Percentiles rank a stretch among this genome's conserved stretches.
phyloP scores from a whole-genome alignment of 2,113 vertebrate genomes.

The Cinclus mexicanus region DNA sequence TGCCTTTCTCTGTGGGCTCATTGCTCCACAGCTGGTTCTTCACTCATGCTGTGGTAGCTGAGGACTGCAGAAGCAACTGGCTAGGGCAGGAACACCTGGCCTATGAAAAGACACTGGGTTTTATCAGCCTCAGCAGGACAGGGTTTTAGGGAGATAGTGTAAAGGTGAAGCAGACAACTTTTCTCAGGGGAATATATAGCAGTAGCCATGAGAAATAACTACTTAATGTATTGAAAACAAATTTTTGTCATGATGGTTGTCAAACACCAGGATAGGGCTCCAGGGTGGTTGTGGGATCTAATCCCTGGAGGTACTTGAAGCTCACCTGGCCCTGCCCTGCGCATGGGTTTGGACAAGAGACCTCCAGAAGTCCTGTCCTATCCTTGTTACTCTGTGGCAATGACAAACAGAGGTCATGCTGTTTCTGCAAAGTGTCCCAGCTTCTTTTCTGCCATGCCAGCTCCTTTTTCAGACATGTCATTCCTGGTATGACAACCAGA shows the following conservation, averaged over 20 bases:
- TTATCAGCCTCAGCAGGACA: background rate
- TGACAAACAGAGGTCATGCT: background rate
- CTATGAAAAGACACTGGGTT: background rate
- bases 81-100: background rate
- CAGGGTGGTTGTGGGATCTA: background rate
- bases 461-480: background rate
- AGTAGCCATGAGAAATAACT: background rate
- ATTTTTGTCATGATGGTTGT: fast-evolving
- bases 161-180: background rate
- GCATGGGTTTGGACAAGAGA: background rate
- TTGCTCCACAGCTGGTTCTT: background rate
- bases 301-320: background rate
- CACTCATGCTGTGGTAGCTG: fast-evolving
- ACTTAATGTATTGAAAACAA: background rate
- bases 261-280: background rate
- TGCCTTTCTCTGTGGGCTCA: fast-evolving
- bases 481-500: background rate
- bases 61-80: background rate
- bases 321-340: background rate
- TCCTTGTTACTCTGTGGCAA: background rate
- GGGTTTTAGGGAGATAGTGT: background rate
- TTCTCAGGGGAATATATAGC: background rate
- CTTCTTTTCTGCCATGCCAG: background rate
- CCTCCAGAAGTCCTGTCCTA: background rate
- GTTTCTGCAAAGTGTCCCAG: background rate